Evolutionary conservation across 2,797 vertebrate species (phyloP), one percentile per base, ranked within the genome.

Genomic region (Manis crassicaudata): DNA sequence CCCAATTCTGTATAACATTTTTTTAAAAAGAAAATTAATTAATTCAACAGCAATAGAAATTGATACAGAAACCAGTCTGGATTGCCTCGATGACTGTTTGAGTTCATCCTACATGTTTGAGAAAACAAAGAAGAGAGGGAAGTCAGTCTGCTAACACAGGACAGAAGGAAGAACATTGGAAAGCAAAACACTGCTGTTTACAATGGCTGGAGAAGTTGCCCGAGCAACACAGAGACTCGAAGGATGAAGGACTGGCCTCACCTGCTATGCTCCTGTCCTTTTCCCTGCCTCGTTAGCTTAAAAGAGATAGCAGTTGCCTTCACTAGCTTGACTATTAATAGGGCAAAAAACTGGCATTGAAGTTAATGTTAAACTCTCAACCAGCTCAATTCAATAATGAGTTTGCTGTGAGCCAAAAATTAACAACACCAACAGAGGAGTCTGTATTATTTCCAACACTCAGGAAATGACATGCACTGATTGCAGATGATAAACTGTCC

Each of bases 341-440:
- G 58, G 32, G 29, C n/a, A 62, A 95, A 95, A 23, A 54, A 52
- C 35, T 76, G 86, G 70, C 79, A 72, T 80, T 83, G 86, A 83
- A 35, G 90, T 77, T 88, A 56, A 65, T 92, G 56, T 90, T 97
- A 85, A 60, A 88, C 79, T 89, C 92, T 43, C 79, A 95, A 56
- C 63, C 60, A 89, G 82, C 9, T 21, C 68, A 67, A 5, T 67
- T 94, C 85, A 58, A 35, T 94, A 65, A 70, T 86, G 72, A 85
- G 54, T 94, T 67, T 97, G 40, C 63, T 67, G 23, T 62, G 73
- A 4, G 0, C 58, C 27, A 82, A 79, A 93, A 88, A 70, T 40
- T 37, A 90, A 40, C 13, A 86, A 20, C 12, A 82, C 32, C 63
- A 35, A 6, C 16, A 80, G 13, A 96, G 65, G 88, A 27, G 9